phyloP scores from a whole-genome alignment of 2,797 vertebrate species.

The Rhinichthys osculus region DNA sequence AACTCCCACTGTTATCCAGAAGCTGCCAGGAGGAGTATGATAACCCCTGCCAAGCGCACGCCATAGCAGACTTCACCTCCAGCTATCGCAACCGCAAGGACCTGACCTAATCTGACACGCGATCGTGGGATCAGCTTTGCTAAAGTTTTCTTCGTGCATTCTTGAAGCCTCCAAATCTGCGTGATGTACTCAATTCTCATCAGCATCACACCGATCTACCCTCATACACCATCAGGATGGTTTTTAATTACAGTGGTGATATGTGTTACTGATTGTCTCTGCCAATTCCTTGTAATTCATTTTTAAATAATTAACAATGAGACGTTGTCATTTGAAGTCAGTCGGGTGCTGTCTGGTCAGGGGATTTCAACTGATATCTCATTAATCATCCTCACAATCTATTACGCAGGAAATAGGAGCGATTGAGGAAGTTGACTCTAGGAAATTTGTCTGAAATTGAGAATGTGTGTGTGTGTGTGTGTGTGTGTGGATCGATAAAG shows the following conservation, averaged over 20 bases:
- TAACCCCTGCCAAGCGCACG: conserved; percentile 17
- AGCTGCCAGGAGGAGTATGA: conserved; percentile 26
- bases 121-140: background rate
- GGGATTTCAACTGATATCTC: conserved; percentile 21
- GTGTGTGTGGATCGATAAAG: conserved; percentile 74
- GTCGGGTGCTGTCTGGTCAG: conserved; percentile 3
- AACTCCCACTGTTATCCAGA: conserved; percentile 21
- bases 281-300: conserved; percentile 9
- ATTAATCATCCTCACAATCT: conserved; percentile 34
- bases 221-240: background rate
- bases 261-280: conserved; percentile 26
- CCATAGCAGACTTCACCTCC: conserved; percentile 1
- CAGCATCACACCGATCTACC: conserved; percentile 2
- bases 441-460: conserved; percentile 46
- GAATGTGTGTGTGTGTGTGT: conserved; percentile 32
- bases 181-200: conserved; percentile 3
- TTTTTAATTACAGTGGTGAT: conserved; percentile 45
- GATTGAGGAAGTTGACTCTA: conserved; percentile 2
- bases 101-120: conserved; percentile 14
- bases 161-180: background rate
- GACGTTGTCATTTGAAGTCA: conserved; percentile 28
- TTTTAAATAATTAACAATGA: conserved; percentile 38
- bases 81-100: background rate
- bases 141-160: background rate
- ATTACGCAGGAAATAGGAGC: conserved; percentile 14